phyloP scores from a whole-genome alignment of 2,888 invertebrate species.

The Blastobasis adustella region DNA sequence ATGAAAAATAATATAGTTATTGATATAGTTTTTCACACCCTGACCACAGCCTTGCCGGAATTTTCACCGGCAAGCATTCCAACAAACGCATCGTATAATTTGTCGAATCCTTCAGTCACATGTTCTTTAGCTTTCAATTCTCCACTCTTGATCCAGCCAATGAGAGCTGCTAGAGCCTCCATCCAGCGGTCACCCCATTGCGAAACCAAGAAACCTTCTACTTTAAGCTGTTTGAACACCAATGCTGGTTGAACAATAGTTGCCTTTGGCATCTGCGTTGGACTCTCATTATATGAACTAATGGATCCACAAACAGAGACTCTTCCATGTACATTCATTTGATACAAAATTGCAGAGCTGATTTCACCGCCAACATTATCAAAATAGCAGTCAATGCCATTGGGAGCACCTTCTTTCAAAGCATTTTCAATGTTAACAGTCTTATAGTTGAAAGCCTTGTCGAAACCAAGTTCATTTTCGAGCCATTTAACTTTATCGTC shows the following conservation, averaged over 20 bases:
- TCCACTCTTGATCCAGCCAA: constrained; percentile 78
- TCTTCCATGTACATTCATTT: constrained; percentile 68
- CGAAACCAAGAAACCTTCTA: constrained; percentile 74
- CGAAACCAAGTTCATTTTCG: constrained; percentile 78
- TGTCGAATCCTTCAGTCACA: constrained; percentile 77
- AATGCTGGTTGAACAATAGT: constrained; percentile 70
- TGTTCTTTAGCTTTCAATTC: constrained; percentile 80
- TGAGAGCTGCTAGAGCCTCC: constrained; percentile 75
- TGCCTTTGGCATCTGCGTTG: constrained; percentile 32
- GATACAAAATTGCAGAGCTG: constrained; percentile 70
- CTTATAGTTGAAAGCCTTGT: constrained; percentile 84
- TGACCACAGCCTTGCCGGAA: constrained; percentile 74
- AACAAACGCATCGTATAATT: constrained; percentile 76
- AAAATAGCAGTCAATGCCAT: constrained; percentile 84
- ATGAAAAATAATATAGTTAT: constrained; percentile 17
- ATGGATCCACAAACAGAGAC: constrained; percentile 44
- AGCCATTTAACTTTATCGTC: constrained; percentile 82
- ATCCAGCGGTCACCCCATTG: constrained; percentile 71
- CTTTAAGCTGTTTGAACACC: constrained; percentile 72
- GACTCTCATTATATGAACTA: constrained; percentile 41
- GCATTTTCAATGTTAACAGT: constrained; percentile 67
- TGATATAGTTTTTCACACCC: constrained; percentile 73
- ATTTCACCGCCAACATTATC: constrained; percentile 85
- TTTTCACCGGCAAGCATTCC: constrained; percentile 68
- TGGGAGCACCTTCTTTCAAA: constrained; percentile 78